Evolutionary conservation across 2,113 vertebrate species (phyloP).

Genomic region (Suncus etruscus): DNA sequence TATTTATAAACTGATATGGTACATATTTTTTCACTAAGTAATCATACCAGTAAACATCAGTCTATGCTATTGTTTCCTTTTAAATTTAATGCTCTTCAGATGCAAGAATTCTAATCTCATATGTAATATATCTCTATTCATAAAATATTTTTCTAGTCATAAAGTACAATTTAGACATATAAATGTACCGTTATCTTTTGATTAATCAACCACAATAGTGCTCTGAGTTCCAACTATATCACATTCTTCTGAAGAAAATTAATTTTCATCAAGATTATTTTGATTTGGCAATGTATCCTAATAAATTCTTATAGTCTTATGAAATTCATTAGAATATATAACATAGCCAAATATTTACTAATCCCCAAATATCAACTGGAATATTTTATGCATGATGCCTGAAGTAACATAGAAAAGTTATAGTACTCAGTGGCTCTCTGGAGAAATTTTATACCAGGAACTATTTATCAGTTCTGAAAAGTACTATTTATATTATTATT

Average conservation of each 20-base stretch:
- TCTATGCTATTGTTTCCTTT: conserved; percentile 14
- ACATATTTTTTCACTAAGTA: conserved; percentile 10
- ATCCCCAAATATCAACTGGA: conserved; percentile 27
- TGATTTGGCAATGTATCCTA: conserved; percentile 10
- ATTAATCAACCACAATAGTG: conserved; percentile 1
- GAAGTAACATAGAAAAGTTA: conserved; percentile 41
- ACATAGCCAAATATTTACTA: conserved; percentile 32
- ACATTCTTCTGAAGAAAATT: conserved; percentile 6
- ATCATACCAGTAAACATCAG: background rate
- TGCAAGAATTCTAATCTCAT: background rate
- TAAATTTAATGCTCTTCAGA: conserved; percentile 36
- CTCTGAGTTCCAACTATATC: background rate
- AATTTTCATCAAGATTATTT: conserved; percentile 21
- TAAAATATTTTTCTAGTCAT: background rate
- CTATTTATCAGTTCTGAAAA: background rate
- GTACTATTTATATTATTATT: conserved; percentile 25
- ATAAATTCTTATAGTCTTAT: background rate
- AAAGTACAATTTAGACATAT: background rate
- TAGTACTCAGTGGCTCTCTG: background rate
- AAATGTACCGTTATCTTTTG: background rate
- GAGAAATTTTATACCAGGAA: conserved; percentile 4
- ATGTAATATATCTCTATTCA: background rate
- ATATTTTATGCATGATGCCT: conserved; percentile 37
- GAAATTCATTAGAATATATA: background rate
- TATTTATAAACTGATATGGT: background rate